Percentiles rank a stretch among this genome's conserved stretches.
These are phyloP conservation scores for Neoarius graeffei DNA, from an alignment of 2,113 vertebrate species.

Conservation along the genomic window DNA sequence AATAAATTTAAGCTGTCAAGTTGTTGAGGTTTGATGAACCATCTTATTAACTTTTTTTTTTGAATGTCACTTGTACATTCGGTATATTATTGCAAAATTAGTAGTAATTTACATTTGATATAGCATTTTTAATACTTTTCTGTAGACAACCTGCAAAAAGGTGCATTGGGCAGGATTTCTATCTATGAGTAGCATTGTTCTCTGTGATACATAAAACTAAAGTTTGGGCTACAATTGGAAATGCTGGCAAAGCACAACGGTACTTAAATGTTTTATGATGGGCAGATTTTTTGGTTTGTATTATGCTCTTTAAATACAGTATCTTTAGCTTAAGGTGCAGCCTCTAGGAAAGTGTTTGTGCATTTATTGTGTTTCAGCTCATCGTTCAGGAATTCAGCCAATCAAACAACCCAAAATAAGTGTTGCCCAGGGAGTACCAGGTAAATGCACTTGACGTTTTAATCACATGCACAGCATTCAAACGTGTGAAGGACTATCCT, in stretches of 20 bases:
- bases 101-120: too few species aligned
- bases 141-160: not conserved
- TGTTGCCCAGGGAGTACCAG: constrained; percentile 74
- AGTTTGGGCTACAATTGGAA: not conserved
- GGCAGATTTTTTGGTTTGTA: not conserved
- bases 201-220: not conserved
- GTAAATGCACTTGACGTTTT: constrained; percentile 64
- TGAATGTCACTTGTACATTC: not conserved
- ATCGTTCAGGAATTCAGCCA: constrained; percentile 94
- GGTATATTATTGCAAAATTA: not conserved
- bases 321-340: not conserved
- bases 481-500: not conserved
- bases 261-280: not conserved
- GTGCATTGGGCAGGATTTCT: not conserved
- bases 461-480: not conserved
- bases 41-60: not conserved
- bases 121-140: not conserved
- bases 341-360: not conserved
- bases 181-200: not conserved
- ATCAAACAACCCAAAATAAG: constrained; percentile 74
- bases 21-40: not conserved
- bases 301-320: not conserved
- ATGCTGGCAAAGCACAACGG: not conserved
- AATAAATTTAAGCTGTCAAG: not conserved
- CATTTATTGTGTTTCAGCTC: constrained; percentile 71